Evolutionary conservation across 1,140 invertebrate species (phyloP), one percentile per base, ranked within the genome.

Genomic region (Drosophila subpulchrella): DNA sequence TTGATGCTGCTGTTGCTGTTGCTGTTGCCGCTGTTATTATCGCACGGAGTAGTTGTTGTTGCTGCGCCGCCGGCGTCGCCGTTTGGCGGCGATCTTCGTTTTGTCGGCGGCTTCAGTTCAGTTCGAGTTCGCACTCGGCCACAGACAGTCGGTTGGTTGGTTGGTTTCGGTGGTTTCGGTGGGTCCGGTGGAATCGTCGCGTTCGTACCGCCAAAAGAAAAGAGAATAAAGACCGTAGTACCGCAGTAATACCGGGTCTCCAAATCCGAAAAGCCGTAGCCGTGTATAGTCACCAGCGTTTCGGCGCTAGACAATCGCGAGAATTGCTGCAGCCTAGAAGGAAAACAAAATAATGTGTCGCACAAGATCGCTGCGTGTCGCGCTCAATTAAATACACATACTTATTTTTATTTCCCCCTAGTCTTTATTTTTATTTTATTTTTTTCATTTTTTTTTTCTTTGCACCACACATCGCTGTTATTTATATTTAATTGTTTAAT

Each of bases 401-500:
- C 72, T 58, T 75, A 59, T 59, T 70, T 41, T 15, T 42, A 36
- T 32, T 20, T 53, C 10, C 53, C 39, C 51, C 36, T 57, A 32
- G 55, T 48, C 12, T 36, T 8, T 38, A 15, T 27, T 58, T 27
- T 54, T 27, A 36, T 62, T 47, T 44, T 44, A 27, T 36, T 62
- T 27, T 36, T 34, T 48, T 41, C 32, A 50, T 12, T 60, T 59
- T 38, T 59, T 32, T 67, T 54, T 47, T 61, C 6, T 53, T 54
- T 53, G 41, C 66, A 55, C 34, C 48, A 17, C 48, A 17, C 60
- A 65, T 30, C 48, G 41, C 50, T 71, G 62, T 75, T 72, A 80
- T 72, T 59, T 75, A 77, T 76, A 58, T 81, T 68, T 82, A 86
- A 85, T 85, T 88, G 83, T 66, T 66, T 46, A 71, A 81, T 44